Evolutionary conservation across 2,113 vertebrate genomes (phyloP).

Genomic region (Fulmarus glacialis): DNA sequence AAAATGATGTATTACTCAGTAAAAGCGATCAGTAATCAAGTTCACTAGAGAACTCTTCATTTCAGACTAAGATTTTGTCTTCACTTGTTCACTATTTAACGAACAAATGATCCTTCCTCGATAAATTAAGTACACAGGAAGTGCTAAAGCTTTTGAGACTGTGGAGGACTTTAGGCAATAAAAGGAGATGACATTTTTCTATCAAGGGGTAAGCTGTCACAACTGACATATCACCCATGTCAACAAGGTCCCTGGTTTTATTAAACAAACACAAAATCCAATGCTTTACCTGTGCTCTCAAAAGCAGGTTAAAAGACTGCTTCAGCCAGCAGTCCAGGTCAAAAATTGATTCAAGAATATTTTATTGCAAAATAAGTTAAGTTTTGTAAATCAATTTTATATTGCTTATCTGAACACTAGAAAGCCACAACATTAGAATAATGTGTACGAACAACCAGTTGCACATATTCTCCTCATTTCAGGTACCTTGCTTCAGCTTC

Average conservation of each 20-base stretch:
- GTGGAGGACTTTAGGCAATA: neutral
- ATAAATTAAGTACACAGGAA: neutral
- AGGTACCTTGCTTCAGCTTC: neutral
- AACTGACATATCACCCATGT: neutral
- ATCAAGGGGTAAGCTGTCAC: neutral
- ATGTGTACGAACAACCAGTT: neutral
- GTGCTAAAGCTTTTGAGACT: neutral
- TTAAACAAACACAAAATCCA: neutral
- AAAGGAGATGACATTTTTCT: neutral
- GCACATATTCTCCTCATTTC: neutral
- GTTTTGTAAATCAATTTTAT: neutral
- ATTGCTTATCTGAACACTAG: neutral
- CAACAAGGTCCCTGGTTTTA: neutral
- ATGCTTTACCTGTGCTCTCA: neutral
- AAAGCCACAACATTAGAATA: neutral
- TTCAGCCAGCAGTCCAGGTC: neutral
- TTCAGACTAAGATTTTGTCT: neutral
- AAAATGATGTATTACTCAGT: rapidly evolving
- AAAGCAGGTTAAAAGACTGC: neutral
- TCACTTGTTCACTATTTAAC: neutral
- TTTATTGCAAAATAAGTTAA: neutral
- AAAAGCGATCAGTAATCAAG: neutral
- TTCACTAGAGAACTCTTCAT: neutral
- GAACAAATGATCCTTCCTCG: neutral
- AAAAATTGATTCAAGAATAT: neutral